Evolutionary conservation across 2,888 invertebrate species (phyloP).

Genomic region (Euzophera pinguis): DNA sequence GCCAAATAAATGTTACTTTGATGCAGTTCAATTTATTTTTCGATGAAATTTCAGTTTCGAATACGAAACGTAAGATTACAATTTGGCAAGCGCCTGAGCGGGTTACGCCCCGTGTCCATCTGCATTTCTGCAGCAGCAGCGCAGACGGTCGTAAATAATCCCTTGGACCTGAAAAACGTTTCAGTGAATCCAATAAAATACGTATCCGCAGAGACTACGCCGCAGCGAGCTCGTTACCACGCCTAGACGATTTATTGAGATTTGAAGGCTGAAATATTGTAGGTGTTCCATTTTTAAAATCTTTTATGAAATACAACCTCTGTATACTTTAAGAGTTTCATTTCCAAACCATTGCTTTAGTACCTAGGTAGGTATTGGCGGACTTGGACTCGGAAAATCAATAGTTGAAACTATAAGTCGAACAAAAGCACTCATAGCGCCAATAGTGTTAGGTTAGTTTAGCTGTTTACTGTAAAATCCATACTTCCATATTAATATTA

Average conservation of each 20-base stretch:
- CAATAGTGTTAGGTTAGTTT: background rate
- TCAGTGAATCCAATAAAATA: constrained; percentile 80
- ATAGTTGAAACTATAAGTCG: no score
- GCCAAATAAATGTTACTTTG: background rate
- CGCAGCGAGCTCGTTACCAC: constrained; percentile 78
- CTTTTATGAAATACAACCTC: constrained; percentile 60
- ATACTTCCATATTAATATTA: no score
- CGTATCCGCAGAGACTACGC: constrained; percentile 78
- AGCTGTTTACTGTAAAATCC: background rate
- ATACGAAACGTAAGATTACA: constrained; percentile 17
- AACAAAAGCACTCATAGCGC: constrained; percentile 6
- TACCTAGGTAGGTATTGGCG: constrained; percentile 1
- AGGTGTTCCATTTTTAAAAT: constrained; percentile 73
- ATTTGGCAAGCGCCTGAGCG: constrained; percentile 9
- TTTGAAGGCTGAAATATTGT: constrained; percentile 78
- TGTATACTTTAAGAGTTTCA: constrained; percentile 20
- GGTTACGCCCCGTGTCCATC: constrained; percentile 51
- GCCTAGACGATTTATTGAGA: constrained; percentile 79
- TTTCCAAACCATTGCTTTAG: constrained; percentile 18
- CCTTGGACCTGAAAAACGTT: constrained; percentile 78
- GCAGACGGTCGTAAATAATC: constrained; percentile 78
- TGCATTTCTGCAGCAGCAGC: constrained; percentile 72
- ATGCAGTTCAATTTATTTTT: background rate
- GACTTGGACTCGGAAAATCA: constrained; percentile 9
- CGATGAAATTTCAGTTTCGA: background rate